Conservation (phyloP, 2,797 vertebrate species). For the Eurystomus glaucurus region DNA sequence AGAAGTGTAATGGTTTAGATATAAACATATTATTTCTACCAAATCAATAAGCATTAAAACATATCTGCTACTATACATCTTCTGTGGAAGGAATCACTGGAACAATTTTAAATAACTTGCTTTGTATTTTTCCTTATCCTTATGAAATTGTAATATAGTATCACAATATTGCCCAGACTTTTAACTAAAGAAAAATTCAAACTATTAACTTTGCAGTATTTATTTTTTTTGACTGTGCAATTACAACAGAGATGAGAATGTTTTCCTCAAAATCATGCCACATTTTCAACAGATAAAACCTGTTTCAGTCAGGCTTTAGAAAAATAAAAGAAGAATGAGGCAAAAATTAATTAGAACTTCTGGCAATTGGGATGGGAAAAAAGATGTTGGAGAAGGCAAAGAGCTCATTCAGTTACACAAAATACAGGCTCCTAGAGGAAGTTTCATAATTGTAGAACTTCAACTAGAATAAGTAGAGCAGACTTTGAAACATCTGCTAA, state of each 20-base stretch:
- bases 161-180: background rate
- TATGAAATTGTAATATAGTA: background rate
- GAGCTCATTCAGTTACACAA: background rate
- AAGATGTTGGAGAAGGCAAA: background rate
- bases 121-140: background rate
- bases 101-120: background rate
- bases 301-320: background rate
- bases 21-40: background rate
- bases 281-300: background rate
- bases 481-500: background rate
- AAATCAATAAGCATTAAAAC: constrained; percentile 17
- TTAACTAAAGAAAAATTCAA: background rate
- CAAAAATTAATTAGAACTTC: background rate
- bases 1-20: background rate
- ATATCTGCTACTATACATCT: background rate
- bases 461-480: background rate
- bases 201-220: background rate
- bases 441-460: background rate
- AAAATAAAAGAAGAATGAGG: background rate
- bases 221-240: background rate
- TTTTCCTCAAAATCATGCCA: background rate
- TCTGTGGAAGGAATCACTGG: background rate
- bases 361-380: background rate
- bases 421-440: background rate
- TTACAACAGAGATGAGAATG: background rate